Evolutionary conservation across 2,113 vertebrate genomes (phyloP).

Genomic region (Polypterus senegalus): DNA sequence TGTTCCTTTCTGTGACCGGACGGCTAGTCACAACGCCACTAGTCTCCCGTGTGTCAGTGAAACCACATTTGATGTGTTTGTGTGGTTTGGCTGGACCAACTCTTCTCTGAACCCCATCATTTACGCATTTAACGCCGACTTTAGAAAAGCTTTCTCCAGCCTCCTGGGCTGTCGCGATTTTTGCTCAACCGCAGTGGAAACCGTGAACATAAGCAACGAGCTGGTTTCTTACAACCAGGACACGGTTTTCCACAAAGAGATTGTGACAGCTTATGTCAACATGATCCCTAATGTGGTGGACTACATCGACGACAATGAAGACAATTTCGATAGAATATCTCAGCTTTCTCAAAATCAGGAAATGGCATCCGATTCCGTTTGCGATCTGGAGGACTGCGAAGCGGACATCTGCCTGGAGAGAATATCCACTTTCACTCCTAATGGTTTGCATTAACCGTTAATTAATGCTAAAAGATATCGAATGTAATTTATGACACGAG

Average conservation of each 20-base stretch:
- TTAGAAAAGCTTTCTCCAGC: conserved; percentile 77
- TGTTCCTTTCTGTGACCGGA: conserved; percentile 75
- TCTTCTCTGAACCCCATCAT: conserved; percentile 88
- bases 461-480: too few relatives aligned
- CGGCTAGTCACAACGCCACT: conserved; percentile 33
- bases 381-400: conserved; percentile 69
- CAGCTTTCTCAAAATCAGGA: conserved; percentile 56
- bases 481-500: too few relatives aligned
- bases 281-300: conserved; percentile 73
- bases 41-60: conserved; percentile 81
- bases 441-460: conserved; percentile 56
- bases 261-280: conserved; percentile 62
- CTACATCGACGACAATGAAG: conserved; percentile 47
- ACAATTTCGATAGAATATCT: conserved; percentile 62
- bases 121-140: conserved; percentile 91
- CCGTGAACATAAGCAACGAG: conserved; percentile 80
- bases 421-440: conserved; percentile 66
- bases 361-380: conserved; percentile 54
- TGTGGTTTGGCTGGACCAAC: conserved; percentile 96
- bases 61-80: conserved; percentile 84
- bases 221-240: conserved; percentile 81
- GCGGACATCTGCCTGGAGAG: conserved; percentile 66
- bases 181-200: conserved; percentile 70
- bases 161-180: conserved; percentile 69
- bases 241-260: conserved; percentile 64